These are phyloP conservation scores for Campodea augens DNA, from an alignment of 1,140 invertebrate genomes.

Conservation along the genomic window DNA sequence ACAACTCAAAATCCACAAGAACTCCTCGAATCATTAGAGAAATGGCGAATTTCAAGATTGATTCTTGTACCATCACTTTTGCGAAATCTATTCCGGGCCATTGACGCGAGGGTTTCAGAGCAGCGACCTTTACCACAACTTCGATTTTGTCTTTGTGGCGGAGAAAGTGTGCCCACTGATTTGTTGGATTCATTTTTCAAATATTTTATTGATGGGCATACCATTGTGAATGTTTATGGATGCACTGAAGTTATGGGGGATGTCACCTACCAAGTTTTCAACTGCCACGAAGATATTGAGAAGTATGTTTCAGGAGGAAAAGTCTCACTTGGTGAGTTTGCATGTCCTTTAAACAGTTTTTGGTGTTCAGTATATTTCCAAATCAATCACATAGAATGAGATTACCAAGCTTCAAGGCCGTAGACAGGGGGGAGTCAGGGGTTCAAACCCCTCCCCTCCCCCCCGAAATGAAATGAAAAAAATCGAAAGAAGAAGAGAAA, in stretches of 20 bases:
- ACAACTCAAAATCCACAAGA: slow-evolving; percentile 52
- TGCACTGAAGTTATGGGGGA: slow-evolving; percentile 75
- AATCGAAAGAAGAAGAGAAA: too few species aligned
- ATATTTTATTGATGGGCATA: slow-evolving; percentile 36
- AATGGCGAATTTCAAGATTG: slow-evolving; percentile 50
- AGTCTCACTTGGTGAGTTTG: slow-evolving; percentile 55
- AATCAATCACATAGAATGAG: too few species aligned
- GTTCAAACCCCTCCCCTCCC: too few species aligned
- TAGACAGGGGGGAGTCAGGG: too few species aligned
- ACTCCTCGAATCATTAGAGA: slow-evolving; percentile 41
- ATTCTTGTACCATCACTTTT: slow-evolving; percentile 66
- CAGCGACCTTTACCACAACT: slow-evolving; percentile 31
- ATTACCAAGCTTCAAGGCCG: too few species aligned
- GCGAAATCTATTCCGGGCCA: slow-evolving; percentile 36
- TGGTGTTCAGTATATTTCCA: too few species aligned
- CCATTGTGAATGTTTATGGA: slow-evolving; percentile 69
- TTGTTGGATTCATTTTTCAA: slow-evolving; percentile 52
- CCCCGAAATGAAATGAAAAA: too few species aligned
- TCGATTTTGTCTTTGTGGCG: slow-evolving; percentile 62
- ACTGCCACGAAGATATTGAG: slow-evolving; percentile 31
- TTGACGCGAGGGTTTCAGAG: neutral
- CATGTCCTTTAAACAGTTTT: too few species aligned
- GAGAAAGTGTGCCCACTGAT: slow-evolving; percentile 45
- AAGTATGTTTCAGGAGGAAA: slow-evolving; percentile 30
- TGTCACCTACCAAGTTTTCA: slow-evolving; percentile 43